A percentile compares a stretch with the other conserved stretches of the same genome.
Evolutionary conservation across 2,113 vertebrate species (phyloP).

Genomic region (Megatriorchis doriae): DNA sequence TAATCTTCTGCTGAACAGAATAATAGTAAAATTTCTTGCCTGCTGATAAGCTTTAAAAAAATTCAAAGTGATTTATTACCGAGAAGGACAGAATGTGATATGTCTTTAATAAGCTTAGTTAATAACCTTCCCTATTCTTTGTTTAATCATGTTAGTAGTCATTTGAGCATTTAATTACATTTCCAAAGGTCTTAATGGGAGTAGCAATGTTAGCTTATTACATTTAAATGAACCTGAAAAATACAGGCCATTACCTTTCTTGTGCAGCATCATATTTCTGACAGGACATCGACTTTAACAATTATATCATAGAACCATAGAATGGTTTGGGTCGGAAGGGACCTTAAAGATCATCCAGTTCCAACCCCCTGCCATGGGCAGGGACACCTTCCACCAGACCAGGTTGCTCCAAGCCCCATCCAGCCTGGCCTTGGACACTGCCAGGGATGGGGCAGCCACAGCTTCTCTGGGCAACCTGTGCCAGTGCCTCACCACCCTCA

Average conservation of each 20-base stretch:
- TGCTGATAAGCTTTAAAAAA: conserved; percentile 32
- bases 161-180: conserved; percentile 69
- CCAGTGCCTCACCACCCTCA: too few relatives aligned
- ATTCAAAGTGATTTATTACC: conserved; percentile 57
- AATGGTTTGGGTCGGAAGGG: too few relatives aligned
- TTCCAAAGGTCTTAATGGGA: conserved; percentile 58
- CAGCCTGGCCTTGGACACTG: too few relatives aligned
- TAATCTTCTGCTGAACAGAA: background rate
- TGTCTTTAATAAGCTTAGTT: conserved; percentile 61
- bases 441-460: too few relatives aligned
- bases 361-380: too few relatives aligned
- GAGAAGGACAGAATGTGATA: conserved; percentile 9
- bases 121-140: conserved; percentile 51
- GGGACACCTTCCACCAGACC: too few relatives aligned
- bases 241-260: background rate
- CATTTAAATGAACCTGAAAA: conserved; percentile 68
- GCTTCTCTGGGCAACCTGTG: too few relatives aligned
- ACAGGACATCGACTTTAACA: background rate
- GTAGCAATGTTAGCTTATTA: conserved; percentile 64
- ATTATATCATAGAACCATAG: background rate
- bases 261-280: background rate
- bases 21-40: conserved; percentile 40
- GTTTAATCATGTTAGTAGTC: conserved; percentile 61
- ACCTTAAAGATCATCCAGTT: too few relatives aligned
- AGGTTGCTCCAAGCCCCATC: too few relatives aligned